Percentiles rank a stretch among this genome's conserved stretches.
Evolutionary conservation across 2,888 invertebrate genomes (phyloP).

Genomic region (Drosophila paramelanica): DNA sequence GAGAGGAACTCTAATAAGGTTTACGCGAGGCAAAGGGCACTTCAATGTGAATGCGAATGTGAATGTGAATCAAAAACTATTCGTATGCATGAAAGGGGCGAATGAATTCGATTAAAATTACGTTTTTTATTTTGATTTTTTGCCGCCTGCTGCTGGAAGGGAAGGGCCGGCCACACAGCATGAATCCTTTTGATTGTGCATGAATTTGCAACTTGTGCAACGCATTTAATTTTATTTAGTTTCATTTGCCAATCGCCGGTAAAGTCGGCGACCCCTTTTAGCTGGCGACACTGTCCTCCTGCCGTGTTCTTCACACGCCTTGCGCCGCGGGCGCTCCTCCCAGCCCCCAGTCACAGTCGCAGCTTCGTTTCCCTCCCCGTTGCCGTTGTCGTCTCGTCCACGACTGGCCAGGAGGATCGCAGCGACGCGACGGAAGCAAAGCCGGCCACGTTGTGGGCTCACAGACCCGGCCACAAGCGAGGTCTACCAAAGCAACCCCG

Average conservation of each 20-base stretch:
- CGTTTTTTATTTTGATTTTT: conserved; percentile 60
- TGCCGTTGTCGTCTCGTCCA: neutral
- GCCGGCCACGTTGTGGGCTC: conserved; percentile 80
- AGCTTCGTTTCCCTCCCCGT: neutral
- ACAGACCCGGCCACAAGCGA: conserved; percentile 82
- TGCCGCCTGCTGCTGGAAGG: conserved; percentile 44
- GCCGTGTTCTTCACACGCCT: conserved; percentile 65
- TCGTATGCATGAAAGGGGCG: conserved; percentile 60
- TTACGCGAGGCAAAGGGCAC: conserved; percentile 33
- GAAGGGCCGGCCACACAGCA: conserved; percentile 62
- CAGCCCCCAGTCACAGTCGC: neutral
- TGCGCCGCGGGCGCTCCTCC: conserved; percentile 59
- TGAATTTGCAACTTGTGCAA: conserved; percentile 74
- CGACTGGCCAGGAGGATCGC: conserved; percentile 53
- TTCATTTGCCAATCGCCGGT: conserved; percentile 72
- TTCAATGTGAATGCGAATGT: conserved; percentile 30
- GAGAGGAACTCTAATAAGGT: conserved; percentile 66
- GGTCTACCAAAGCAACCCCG: conserved; percentile 83
- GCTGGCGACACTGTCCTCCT: conserved; percentile 32
- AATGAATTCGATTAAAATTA: conserved; percentile 81
- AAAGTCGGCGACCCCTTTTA: conserved; percentile 51
- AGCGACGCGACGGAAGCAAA: conserved; percentile 57
- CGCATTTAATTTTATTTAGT: conserved; percentile 78
- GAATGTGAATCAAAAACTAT: conserved; percentile 64
- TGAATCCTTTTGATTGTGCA: conserved; percentile 76